phyloP scores from a whole-genome alignment of 2,888 invertebrate species.

The Pyrochroa serraticornis region DNA sequence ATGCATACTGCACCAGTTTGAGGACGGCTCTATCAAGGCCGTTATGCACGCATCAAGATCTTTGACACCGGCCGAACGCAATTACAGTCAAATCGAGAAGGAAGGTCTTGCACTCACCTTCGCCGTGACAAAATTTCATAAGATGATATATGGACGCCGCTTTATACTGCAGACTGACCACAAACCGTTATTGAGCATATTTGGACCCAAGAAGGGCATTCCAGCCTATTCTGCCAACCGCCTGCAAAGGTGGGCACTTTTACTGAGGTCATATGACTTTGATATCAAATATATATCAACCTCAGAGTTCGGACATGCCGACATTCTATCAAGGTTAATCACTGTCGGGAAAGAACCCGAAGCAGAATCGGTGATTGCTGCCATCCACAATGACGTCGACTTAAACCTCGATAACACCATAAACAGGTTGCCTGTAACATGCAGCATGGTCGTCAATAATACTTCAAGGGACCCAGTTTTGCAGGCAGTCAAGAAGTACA shows the following conservation, averaged over 20 bases:
- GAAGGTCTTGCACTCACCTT: constrained; percentile 47
- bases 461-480: no score
- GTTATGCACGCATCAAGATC: constrained; percentile 45
- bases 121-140: constrained; percentile 45
- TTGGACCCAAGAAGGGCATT: no score
- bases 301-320: constrained; percentile 34
- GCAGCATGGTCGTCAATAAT: background rate
- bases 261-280: constrained; percentile 35
- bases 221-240: constrained; percentile 31
- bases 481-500: background rate
- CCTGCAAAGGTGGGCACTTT: constrained; percentile 35
- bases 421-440: background rate
- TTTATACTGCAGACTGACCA: constrained; percentile 48
- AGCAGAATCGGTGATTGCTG: no score
- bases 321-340: no score
- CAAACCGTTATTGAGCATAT: no score
- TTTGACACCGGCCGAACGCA: constrained; percentile 43
- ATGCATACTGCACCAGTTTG: constrained; percentile 8
- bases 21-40: constrained; percentile 39
- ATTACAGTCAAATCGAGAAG: constrained; percentile 49
- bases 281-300: constrained; percentile 36
- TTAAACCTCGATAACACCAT: background rate
- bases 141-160: constrained; percentile 45
- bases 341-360: no score
- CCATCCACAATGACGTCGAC: constrained; percentile 4